Base-by-base conservation (phyloP, 1,140 invertebrate genomes). In the Lasioglossum albipes region DNA sequence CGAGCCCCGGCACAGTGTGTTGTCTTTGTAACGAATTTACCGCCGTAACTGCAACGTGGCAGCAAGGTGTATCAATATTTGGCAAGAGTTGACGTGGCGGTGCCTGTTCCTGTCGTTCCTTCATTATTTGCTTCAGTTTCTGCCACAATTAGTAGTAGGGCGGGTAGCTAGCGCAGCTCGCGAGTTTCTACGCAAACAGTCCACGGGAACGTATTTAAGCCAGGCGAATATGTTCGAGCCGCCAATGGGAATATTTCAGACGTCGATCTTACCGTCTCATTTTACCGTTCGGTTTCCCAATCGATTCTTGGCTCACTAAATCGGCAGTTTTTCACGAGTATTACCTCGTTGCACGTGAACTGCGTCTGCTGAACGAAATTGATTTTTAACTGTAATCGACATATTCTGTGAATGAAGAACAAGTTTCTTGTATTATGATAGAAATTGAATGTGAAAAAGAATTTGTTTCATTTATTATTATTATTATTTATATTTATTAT, bases 51-150 rank as follows among this genome's bases (percentile, higher is more conserved):
- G 65, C 20, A 81, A 81, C 66, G 57, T 79, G 66, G 49, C 65
- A 79, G 75, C 68, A 65, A 18, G 75, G 75, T 66, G 71, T 59
- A 78, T 82, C 76, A 79, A 82, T 82, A 79, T 82, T 82, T 79
- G 81, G 69, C 81, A 59, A 73, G 62, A 61, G 81, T 79, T 66
- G 70, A 78, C 61, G 61, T 27, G 75, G 52, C n/a, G 12, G 59
- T 78, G 13, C 61, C 54, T 67, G 61, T 71, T 68, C 61, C 57
- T 57, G 57, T 73, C 62, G 70, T 73, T 82, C 49, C 52, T 82
- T 79, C 76, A 69, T 82, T 82, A 82, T 79, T 82, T 82, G 76
- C 69, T 49, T 66, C 66, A 73, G 81, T 73, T 79, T 69, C 62
- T 61, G 67, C 54, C 67, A 45, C 75, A 82, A 82, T 82, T 79